Conservation (phyloP, 1,140 invertebrate species). For the Hycleus phaleratus region DNA sequence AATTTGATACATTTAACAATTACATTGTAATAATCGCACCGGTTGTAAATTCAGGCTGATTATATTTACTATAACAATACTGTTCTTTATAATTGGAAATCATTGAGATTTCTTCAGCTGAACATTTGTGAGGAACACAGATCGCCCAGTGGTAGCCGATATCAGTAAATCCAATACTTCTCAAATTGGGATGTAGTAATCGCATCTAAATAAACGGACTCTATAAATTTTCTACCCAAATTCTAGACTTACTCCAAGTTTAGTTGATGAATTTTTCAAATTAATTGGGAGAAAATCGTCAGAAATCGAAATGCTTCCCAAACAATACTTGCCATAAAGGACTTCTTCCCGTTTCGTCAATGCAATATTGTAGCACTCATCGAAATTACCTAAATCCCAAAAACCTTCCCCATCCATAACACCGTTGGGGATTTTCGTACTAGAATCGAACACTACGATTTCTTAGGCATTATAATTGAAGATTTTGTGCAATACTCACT, state of each 20-base stretch:
- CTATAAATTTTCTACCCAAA: too few species aligned
- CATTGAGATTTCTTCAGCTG: background rate
- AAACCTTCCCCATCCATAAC: background rate
- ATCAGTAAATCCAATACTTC: background rate
- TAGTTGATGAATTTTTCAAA: background rate
- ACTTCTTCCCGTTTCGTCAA: background rate
- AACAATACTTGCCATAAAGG: conserved; percentile 2
- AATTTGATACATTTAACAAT: background rate
- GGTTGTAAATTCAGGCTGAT: background rate
- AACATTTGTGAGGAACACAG: conserved; percentile 5
- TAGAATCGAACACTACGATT: background rate
- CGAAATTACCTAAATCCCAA: background rate
- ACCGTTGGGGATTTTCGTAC: background rate
- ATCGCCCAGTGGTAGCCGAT: background rate
- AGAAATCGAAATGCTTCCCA: background rate
- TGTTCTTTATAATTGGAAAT: background rate
- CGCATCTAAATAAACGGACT: too few species aligned
- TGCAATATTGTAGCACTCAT: conserved; percentile 3
- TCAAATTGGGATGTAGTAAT: too few species aligned
- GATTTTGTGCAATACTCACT: too few species aligned
- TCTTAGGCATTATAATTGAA: too few species aligned
- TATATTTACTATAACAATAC: conserved; percentile 7
- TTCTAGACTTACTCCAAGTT: too few species aligned
- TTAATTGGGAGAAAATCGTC: background rate
- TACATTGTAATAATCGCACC: conserved; percentile 13